phyloP scores from a whole-genome alignment of 2,797 vertebrate genomes.

The Enteromius unitaeniatus region DNA sequence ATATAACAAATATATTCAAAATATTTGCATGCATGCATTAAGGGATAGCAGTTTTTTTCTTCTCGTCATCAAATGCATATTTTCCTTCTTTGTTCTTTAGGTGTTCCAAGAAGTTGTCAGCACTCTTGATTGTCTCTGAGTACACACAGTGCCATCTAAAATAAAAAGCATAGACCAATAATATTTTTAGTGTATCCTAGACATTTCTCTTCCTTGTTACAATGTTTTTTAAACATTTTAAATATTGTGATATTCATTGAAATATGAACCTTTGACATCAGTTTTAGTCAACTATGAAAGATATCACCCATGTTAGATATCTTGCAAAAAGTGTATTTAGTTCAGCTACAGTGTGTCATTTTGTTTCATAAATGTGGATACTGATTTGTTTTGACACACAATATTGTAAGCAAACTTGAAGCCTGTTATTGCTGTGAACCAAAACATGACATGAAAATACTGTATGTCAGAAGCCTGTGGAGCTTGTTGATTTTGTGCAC shows the following conservation, averaged over 20 bases:
- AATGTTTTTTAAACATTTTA: not conserved
- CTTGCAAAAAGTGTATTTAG: not conserved
- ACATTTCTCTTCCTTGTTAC: not conserved
- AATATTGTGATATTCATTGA: not conserved
- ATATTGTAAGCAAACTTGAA: not conserved
- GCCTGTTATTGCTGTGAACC: not conserved
- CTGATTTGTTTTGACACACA: not conserved
- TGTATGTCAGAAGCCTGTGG: not conserved
- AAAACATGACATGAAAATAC: slow-evolving; percentile 27
- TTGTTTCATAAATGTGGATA: not conserved
- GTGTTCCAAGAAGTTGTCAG: slow-evolving; percentile 62
- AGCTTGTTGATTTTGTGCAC: not conserved
- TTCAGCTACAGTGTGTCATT: not conserved
- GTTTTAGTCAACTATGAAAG: slow-evolving; percentile 6
- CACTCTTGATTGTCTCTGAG: slow-evolving; percentile 53
- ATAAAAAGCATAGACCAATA: not conserved
- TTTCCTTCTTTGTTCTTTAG: slow-evolving; percentile 35
- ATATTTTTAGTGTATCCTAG: not conserved
- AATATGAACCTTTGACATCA: not conserved
- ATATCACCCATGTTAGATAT: not conserved
- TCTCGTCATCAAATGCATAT: not conserved
- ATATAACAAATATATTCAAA: not conserved
- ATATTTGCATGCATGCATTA: not conserved
- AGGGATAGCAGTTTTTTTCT: not conserved
- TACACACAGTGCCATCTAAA: slow-evolving; percentile 1